These are phyloP conservation scores for Catharus fuscescens DNA, from an alignment of 2,113 vertebrate species.

Conservation along the genomic window DNA sequence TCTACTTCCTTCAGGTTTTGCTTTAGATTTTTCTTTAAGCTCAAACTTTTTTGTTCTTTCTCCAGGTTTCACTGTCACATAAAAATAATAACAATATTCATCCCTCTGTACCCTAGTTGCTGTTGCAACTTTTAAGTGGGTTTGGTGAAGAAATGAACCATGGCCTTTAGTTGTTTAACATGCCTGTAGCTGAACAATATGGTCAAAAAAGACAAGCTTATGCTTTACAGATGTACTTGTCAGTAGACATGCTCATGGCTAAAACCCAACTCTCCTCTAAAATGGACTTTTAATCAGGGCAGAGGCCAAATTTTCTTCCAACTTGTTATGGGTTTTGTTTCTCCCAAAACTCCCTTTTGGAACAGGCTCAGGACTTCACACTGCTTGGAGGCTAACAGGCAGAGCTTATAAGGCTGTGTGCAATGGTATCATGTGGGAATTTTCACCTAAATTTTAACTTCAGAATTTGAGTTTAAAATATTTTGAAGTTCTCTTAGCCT, in stretches of 20 bases:
- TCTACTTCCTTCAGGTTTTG: neutral
- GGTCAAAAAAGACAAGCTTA: neutral
- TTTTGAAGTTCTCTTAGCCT: neutral
- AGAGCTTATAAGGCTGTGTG: neutral
- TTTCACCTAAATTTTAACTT: neutral
- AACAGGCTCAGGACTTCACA: neutral
- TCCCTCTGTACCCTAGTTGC: neutral
- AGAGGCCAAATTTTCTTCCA: neutral
- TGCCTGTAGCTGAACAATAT: neutral
- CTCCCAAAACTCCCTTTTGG: neutral
- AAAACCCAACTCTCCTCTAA: neutral
- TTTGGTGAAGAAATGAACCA: neutral
- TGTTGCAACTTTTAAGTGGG: neutral
- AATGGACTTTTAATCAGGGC: neutral
- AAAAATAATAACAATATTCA: neutral
- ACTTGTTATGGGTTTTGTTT: neutral
- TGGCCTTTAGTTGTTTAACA: neutral
- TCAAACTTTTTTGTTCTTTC: neutral
- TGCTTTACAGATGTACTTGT: neutral
- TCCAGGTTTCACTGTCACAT: fast-evolving
- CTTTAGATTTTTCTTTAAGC: neutral
- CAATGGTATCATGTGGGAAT: neutral
- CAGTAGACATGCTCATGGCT: neutral
- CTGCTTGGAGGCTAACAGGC: neutral
- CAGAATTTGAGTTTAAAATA: neutral